Base-by-base conservation (phyloP, 2,797 vertebrate genomes). In the Anguilla marmorata region DNA sequence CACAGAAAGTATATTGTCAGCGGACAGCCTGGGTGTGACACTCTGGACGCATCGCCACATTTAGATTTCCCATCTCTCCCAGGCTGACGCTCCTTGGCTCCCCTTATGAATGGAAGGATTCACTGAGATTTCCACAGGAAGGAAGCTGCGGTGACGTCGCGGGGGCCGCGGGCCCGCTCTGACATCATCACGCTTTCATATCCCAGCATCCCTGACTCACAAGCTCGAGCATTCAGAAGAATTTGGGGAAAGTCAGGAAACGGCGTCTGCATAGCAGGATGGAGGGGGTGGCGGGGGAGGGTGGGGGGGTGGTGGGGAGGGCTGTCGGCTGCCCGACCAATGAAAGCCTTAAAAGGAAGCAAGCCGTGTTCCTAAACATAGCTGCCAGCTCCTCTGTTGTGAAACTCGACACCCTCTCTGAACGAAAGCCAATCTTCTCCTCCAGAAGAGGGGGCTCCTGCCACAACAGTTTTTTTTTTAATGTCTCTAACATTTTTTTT, bases 291-390 rank as follows among this genome's bases (percentile, higher is more conserved):
- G 84, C 87, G 84, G 79, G 87, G 86, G 86, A 45, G 86, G 86
- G 87, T 19, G 14, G 24, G 84, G 54, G 87, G 80, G 76, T 69
- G 80, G 84, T 88, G 84, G 66, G 79, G 86, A 58, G 80, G 86
- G 86, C 72, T 37, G 69, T 14, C 8, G 74, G 74, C 86, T 84
- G 86, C 86, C 86, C 63, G 37, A 30, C 60, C 88, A 72, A 66
- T 87, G 87, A 89, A 90, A 11, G 66, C 92, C 92, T 91, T 93
- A 92, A 92, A 93, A 92, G 92, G 90, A 93, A 93, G 91, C 85
- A 76, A 52, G 74, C 85, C 79, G 88, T 63, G 79, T 89, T 91
- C 89, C 88, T 16, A 89, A 91, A 89, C 88, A 88, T 63, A 79
- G 89, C 86, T 79, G 74, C 87, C 76, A 69, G 86, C 85, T 85